Evolutionary conservation across 2,113 vertebrate genomes (phyloP), one percentile per base, ranked within the genome.

Genomic region (Sylvilagus bachmani): DNA sequence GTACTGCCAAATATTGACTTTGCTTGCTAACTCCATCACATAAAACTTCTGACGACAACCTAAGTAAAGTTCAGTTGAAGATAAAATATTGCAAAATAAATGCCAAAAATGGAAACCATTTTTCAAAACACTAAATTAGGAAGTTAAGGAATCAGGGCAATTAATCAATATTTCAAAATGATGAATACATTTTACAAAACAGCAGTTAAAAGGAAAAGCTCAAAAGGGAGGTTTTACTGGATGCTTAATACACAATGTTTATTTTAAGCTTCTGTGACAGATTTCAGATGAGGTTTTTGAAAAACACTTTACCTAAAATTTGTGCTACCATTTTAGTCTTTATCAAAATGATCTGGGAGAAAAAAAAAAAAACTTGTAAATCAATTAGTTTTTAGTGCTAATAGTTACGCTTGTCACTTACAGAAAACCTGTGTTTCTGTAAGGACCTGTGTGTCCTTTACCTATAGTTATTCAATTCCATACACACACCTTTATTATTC

Each of bases 101-200:
- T 96, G 97, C 95, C 96, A 97, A 97, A 97, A 97, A 97, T 97
- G 95, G 97, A 98, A 95, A 97, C 86, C 97, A 98, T 97, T 97
- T 98, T 97, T 98, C 97, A 98, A 98, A 98, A 98, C 97, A 97
- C 97, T 98, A 98, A 98, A 98, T 98, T 98, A 95, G 97, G 97
- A 97, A 98, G 95, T 97, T 98, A 97, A 97, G 91, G 94, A 97
- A 97, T 97, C 85, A 61, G 49, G 86, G 97, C 94, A 98, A 97
- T 97, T 98, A 97, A 98, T 97, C 97, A 97, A 97, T 97, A 97
- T 97, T 97, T 97, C 95, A 97, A 95, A 97, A 97, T 97, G 97
- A 98, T 97, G 91, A 97, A 98, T 97, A 98, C 94, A 97, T 98
- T 97, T 96, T 97, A 97, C 96, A 97, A 97, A 97, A 97, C 92